Base-by-base conservation (phyloP, 2,888 invertebrate species). In the Idaea biselata region DNA sequence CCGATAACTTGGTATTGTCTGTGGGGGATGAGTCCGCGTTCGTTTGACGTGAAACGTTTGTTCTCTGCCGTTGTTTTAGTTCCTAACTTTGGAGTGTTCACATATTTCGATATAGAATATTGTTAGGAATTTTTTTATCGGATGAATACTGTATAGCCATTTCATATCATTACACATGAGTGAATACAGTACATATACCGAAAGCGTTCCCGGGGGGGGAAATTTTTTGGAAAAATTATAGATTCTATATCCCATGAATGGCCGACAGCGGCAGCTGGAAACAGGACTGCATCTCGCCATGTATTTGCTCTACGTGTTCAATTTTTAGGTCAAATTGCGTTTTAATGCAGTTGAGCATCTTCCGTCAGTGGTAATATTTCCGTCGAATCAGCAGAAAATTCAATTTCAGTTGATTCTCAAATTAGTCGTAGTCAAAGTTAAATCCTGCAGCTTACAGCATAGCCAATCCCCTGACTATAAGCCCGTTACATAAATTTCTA, bases 1-100 rank as follows among this genome's bases (percentile, higher is more conserved):
- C 79, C 83, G 89, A 90, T 90, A 89, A 88, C 85, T 88, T 82
- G 74, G 85, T 82, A 84, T 87, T 88, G 88, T 89, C 85, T 87
- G 87, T 77, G 80, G 79, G 85, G 84, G 84, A 79, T 81, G 80
- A 75, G 79, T 68, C 69, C 76, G 73, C 69, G 64, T 63, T 56
- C 63, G 60, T 66, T 65, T 68, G 68, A 69, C 70, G 70, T 67
- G 64, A 74, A 76, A 76, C 74, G 76, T 81, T 80, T 77, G 73
- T 66, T 76, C 71, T 69, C 68, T 68, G 65, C 73, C 72, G 71
- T 75, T 74, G 77, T 76, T 75, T 73, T 75, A 71, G 70, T 73
- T 70, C 69, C 68, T 69, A 68, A 68, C 72, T 74, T 71, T 32
- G 33, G 56, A 56, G 33, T 57, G 44, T 57, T 57, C 55, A 16